Evolutionary conservation across 2,888 invertebrate species (phyloP), one percentile per base, ranked within the genome.

Genomic region (Hemicrepidius hirtus): DNA sequence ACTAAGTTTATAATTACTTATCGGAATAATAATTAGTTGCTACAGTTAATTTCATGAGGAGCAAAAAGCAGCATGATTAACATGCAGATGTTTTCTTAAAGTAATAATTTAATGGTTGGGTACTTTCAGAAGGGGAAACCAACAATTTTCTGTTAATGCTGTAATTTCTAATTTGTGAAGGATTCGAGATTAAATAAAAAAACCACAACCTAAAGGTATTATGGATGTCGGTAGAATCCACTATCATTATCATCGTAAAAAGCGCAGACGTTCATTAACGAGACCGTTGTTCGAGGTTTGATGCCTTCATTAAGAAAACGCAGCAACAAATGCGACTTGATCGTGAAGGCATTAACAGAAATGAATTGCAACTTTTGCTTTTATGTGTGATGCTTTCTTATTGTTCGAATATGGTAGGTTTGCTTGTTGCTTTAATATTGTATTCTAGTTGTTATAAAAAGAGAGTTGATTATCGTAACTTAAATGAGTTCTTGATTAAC

Each of bases 221-320:
- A n/a, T 21, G 50, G 1, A 10, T 1, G 21, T 18, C 4, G 35
- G 21, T 50, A 50, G 24, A 3, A 50, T 50, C 37, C 62, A 24
- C 62, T 62, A 44, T 62, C 62, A 62, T 62, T 62, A 62, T 21
- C 24, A 40, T 41, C 13, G 44, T 62, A 62, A 62, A 62, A 62
- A 62, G 21, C 21, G 62, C 18, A 55, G 44, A 44, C 73, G 57
- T 70, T 73, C 73, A 70, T 73, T 73, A 73, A 70, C 62, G 69
- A 69, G 62, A n/a, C 41, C 44, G 62, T 40, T 55, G 68, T 66
- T 69, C 37, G 37, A 28, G 66, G 66, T 70, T 74, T 74, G 74
- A 74, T 74, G 70, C 71, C 74, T 74, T 74, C 71, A 74, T 74
- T 74, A 74, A 35, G 28, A 13, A 3, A 46, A 24, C 55, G 16